Conservation (phyloP, 1,140 invertebrate genomes). For the Formica exsecta region DNA sequence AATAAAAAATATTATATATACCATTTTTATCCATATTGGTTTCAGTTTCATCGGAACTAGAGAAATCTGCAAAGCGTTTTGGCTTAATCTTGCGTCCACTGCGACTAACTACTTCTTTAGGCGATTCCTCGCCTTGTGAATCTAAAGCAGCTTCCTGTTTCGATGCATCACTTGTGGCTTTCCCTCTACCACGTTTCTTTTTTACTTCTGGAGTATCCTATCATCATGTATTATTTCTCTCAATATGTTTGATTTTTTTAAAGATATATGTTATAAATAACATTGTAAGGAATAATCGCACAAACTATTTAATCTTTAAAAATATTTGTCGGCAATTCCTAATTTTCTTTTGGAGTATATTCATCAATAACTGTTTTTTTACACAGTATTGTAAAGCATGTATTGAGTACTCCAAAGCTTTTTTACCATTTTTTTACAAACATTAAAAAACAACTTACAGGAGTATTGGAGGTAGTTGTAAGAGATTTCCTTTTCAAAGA, state of each 20-base stretch:
- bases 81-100: constrained; percentile 92
- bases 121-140: constrained; percentile 82
- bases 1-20: constrained; percentile 59
- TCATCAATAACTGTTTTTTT: constrained; percentile 69
- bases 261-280: not conserved
- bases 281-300: constrained; percentile 87
- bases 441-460: constrained; percentile 73
- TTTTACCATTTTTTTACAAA: constrained; percentile 5
- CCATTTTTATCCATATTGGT: constrained; percentile 75
- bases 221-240: not conserved
- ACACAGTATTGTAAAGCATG: constrained; percentile 53
- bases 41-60: constrained; percentile 82
- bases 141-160: constrained; percentile 79
- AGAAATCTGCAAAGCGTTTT: constrained; percentile 87
- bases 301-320: constrained; percentile 83
- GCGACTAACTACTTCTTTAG: constrained; percentile 89
- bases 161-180: constrained; percentile 69
- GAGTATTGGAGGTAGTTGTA: constrained; percentile 72
- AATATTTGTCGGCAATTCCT: constrained; percentile 85
- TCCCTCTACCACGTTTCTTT: constrained; percentile 81
- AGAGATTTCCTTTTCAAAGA: constrained; percentile 81
- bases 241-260: not conserved
- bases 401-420: constrained; percentile 49
- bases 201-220: constrained; percentile 82
- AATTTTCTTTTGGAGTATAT: constrained; percentile 76